Conservation (phyloP, 2,797 vertebrate genomes). For the Oryzias sinensis region DNA sequence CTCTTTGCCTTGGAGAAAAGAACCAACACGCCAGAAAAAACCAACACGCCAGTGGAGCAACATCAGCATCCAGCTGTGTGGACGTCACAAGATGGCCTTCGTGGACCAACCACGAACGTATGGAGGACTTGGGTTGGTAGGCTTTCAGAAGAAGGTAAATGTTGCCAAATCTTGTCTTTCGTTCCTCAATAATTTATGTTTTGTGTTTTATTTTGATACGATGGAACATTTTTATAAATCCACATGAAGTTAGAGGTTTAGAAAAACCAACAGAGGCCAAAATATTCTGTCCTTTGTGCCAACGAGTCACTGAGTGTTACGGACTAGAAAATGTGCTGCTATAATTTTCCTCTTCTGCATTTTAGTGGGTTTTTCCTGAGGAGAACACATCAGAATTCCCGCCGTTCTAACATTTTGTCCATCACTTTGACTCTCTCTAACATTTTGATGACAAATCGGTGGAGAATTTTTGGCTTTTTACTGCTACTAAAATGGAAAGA, state of each 20-base stretch:
- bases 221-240: slow-evolving; percentile 55
- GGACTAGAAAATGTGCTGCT: slow-evolving; percentile 66
- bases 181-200: slow-evolving; percentile 66
- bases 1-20: slow-evolving; percentile 37
- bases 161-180: slow-evolving; percentile 76
- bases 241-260: slow-evolving; percentile 60
- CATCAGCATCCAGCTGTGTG: slow-evolving; percentile 32
- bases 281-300: slow-evolving; percentile 74
- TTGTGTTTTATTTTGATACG: slow-evolving; percentile 76
- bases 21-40: background rate
- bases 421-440: too few relatives aligned
- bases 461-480: too few relatives aligned
- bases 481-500: too few relatives aligned
- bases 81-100: slow-evolving; percentile 52
- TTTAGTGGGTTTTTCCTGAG: slow-evolving; percentile 6
- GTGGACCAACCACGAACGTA: slow-evolving; percentile 52
- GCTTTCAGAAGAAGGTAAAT: slow-evolving; percentile 44
- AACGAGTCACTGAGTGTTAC: slow-evolving; percentile 55
- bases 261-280: slow-evolving; percentile 65
- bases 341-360: slow-evolving; percentile 40
- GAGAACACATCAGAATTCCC: too few relatives aligned
- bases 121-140: slow-evolving; percentile 48
- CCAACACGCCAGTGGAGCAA: slow-evolving; percentile 25
- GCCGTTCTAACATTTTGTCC: too few relatives aligned
- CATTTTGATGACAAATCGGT: too few relatives aligned